These are phyloP conservation scores for Epinephelus moara DNA, from an alignment of 2,113 vertebrate species.

Conservation along the genomic window DNA sequence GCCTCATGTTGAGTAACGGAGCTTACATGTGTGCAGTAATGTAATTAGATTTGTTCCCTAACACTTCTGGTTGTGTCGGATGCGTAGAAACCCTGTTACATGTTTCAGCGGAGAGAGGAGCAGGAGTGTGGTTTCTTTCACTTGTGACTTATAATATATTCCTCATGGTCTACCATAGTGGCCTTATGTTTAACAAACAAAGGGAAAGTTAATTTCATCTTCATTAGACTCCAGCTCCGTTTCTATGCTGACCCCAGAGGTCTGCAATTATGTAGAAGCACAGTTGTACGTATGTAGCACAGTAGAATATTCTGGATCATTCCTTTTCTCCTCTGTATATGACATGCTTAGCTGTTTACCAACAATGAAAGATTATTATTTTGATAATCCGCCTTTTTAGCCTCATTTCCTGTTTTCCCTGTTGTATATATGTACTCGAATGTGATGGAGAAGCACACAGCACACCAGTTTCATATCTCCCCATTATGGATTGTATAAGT, in stretches of 20 bases:
- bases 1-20: constrained; percentile 77
- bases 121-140: constrained; percentile 44
- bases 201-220: constrained; percentile 60
- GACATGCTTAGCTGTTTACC: constrained; percentile 39
- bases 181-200: constrained; percentile 85
- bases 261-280: constrained; percentile 74
- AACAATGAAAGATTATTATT: constrained; percentile 67
- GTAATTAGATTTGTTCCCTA: constrained; percentile 56
- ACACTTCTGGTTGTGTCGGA: constrained; percentile 53
- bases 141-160: constrained; percentile 62
- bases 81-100: constrained; percentile 58
- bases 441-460: constrained; percentile 55
- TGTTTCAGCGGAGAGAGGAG: constrained; percentile 46
- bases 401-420: constrained; percentile 54
- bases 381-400: constrained; percentile 67
- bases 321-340: constrained; percentile 48
- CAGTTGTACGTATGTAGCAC: constrained; percentile 81
- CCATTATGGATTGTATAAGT: constrained; percentile 51
- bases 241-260: constrained; percentile 55
- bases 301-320: constrained; percentile 57
- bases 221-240: constrained; percentile 53
- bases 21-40: constrained; percentile 70
- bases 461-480: constrained; percentile 44
- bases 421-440: constrained; percentile 39
- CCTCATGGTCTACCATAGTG: constrained; percentile 82